These are phyloP conservation scores for Liolophura sinensis DNA, from an alignment of 1,140 invertebrate genomes.

Conservation along the genomic window DNA sequence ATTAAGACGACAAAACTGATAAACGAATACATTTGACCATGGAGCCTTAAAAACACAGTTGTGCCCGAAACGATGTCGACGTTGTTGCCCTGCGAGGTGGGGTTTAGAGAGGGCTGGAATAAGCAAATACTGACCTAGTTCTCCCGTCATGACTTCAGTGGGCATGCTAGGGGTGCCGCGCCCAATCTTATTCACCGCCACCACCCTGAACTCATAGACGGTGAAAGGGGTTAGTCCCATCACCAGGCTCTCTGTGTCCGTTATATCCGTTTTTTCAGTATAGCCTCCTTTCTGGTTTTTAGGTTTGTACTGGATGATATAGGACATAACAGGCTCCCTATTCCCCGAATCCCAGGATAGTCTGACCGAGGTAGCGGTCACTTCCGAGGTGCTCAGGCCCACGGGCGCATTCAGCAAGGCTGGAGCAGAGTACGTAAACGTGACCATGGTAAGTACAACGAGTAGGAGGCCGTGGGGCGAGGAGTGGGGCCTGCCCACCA, in stretches of 20 bases:
- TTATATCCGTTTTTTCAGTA: conserved; percentile 85
- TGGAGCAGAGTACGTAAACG: conserved; percentile 52
- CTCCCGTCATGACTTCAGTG: conserved; percentile 88
- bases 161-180: conserved; percentile 83
- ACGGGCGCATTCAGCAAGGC: conserved; percentile 86
- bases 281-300: conserved; percentile 71
- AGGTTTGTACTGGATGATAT: conserved; percentile 94
- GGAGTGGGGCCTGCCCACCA: background rate
- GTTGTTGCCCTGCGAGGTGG: too few species aligned
- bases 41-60: too few species aligned
- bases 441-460: background rate
- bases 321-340: conserved; percentile 84
- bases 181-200: conserved; percentile 92
- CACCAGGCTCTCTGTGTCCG: conserved; percentile 89
- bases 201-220: conserved; percentile 92
- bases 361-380: conserved; percentile 88
- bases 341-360: conserved; percentile 86
- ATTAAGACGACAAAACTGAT: too few species aligned
- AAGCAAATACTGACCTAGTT: conserved; percentile 80
- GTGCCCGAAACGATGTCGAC: too few species aligned
- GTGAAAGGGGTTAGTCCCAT: conserved; percentile 89
- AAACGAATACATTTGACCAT: too few species aligned
- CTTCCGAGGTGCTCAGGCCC: conserved; percentile 85
- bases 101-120: too few species aligned
- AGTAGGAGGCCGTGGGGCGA: conserved; percentile 1